Percentiles rank a stretch among this genome's conserved stretches.
Conservation (phyloP, 2,888 invertebrate species). For the Yponomeuta malinellus region DNA sequence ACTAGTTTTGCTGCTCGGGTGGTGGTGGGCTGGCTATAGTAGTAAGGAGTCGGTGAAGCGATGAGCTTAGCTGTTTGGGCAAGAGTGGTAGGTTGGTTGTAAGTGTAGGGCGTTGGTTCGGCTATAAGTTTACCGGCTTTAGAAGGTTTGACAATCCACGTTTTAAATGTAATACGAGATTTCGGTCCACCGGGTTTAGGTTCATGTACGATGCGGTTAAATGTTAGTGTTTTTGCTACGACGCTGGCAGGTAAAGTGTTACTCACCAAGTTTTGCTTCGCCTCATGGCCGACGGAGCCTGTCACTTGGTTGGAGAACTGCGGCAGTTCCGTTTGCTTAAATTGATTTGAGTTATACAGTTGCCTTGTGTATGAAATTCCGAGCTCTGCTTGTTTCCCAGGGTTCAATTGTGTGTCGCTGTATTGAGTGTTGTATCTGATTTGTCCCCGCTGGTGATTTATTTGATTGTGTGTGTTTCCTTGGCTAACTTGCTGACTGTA, state of each 20-base stretch:
- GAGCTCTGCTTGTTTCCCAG: conserved; percentile 34
- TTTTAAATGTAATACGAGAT: conserved; percentile 61
- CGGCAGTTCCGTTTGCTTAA: conserved; percentile 41
- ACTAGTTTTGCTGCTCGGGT: conserved; percentile 9
- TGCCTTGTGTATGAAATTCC: conserved; percentile 37
- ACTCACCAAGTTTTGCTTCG: conserved; percentile 65
- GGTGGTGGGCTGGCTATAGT: conserved; percentile 30
- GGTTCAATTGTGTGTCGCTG: conserved; percentile 34
- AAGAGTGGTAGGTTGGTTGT: conserved; percentile 39
- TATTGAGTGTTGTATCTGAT: conserved; percentile 35
- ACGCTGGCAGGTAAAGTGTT: conserved; percentile 41
- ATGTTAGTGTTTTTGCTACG: conserved; percentile 57
- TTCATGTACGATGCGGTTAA: conserved; percentile 49
- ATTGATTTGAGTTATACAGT: conserved; percentile 38
- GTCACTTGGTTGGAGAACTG: conserved; percentile 36
- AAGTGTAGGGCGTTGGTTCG: conserved; percentile 47
- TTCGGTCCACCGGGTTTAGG: conserved; percentile 50
- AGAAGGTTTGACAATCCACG: conserved; percentile 64
- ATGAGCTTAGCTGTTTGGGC: conserved; percentile 32
- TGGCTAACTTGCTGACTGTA: conserved; percentile 33
- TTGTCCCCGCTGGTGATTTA: conserved; percentile 30
- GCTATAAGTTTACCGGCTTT: conserved; percentile 45
- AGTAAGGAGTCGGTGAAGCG: conserved; percentile 40
- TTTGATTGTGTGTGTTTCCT: conserved; percentile 27
- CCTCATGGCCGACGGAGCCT: conserved; percentile 37